A percentile compares a stretch with the other conserved stretches of the same genome.
These are phyloP conservation scores for Leptinotarsa lineolata DNA, from an alignment of 1,140 invertebrate species.

Conservation along the genomic window DNA sequence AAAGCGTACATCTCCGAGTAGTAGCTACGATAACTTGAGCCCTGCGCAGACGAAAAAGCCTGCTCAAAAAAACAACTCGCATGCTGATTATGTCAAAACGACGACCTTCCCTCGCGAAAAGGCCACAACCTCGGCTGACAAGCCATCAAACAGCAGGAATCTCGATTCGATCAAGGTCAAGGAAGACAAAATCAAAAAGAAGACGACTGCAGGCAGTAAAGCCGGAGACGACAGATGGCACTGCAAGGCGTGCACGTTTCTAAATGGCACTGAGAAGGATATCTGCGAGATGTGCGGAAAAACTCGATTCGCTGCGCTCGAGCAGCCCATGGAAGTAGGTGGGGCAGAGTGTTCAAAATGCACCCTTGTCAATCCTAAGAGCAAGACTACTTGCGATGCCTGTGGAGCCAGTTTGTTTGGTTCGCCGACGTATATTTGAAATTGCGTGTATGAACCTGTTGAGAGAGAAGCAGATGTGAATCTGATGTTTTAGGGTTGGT, in stretches of 20 bases:
- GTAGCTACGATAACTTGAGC: constrained; percentile 47
- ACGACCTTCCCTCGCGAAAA: constrained; percentile 32
- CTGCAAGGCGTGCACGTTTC: constrained; percentile 73
- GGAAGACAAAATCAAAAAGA: constrained; percentile 28
- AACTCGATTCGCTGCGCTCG: constrained; percentile 66
- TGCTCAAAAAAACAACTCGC: constrained; percentile 7
- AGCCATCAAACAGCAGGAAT: background rate
- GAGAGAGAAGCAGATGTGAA: background rate
- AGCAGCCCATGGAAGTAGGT: constrained; percentile 71
- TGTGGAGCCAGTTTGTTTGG: constrained; percentile 72
- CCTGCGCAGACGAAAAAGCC: constrained; percentile 33
- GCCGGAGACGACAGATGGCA: constrained; percentile 61
- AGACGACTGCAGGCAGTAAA: constrained; percentile 11
- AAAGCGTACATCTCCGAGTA: constrained; percentile 39
- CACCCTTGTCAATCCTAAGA: constrained; percentile 78
- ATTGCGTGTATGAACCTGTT: background rate
- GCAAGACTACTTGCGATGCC: constrained; percentile 67
- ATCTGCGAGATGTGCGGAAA: constrained; percentile 83
- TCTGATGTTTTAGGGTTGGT: background rate
- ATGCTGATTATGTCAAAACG: constrained; percentile 9
- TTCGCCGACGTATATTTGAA: constrained; percentile 65
- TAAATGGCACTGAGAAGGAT: constrained; percentile 62
- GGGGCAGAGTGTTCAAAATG: constrained; percentile 77
- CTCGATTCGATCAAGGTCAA: constrained; percentile 23
- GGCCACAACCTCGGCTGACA: background rate